Conservation (phyloP, 1,140 invertebrate genomes). For the Patella vulgata region DNA sequence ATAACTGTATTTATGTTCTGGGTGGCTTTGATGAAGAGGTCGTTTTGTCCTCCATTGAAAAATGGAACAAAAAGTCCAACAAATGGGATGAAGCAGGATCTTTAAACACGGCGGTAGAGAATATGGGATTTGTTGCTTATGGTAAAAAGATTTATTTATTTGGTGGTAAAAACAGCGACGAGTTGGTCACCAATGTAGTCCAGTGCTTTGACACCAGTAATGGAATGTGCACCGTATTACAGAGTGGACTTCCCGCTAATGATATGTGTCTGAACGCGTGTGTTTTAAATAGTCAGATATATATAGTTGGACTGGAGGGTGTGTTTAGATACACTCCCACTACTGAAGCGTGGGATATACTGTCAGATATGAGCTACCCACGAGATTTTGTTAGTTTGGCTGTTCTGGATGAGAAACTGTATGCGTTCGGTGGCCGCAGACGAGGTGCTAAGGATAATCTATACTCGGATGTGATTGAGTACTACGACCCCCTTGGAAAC, state of each 20-base stretch:
- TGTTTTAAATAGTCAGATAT: constrained; percentile 53
- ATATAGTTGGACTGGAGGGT: constrained; percentile 61
- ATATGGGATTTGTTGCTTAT: constrained; percentile 59
- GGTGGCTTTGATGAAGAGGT: constrained; percentile 61
- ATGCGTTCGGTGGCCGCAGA: constrained; percentile 55
- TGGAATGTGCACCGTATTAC: constrained; percentile 37
- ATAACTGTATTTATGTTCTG: constrained; percentile 55
- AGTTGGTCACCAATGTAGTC: constrained; percentile 57
- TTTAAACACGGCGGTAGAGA: constrained; percentile 56
- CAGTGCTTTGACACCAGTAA: constrained; percentile 57
- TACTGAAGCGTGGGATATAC: constrained; percentile 50
- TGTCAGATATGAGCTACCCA: constrained; percentile 52
- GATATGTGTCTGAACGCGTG: constrained; percentile 61
- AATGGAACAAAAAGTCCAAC: constrained; percentile 51
- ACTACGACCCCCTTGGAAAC: constrained; percentile 47
- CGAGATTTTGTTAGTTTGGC: constrained; percentile 60
- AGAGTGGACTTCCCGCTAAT: constrained; percentile 50
- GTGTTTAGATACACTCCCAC: constrained; percentile 52
- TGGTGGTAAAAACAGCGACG: constrained; percentile 60
- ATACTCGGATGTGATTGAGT: constrained; percentile 58
- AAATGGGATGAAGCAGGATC: constrained; percentile 49
- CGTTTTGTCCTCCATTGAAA: constrained; percentile 55
- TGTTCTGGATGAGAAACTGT: constrained; percentile 58
- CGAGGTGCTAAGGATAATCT: constrained; percentile 58
- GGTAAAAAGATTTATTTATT: constrained; percentile 57